Evolutionary conservation across 1,140 invertebrate species (phyloP).

Genomic region (Leptestheria dahalacensis): DNA sequence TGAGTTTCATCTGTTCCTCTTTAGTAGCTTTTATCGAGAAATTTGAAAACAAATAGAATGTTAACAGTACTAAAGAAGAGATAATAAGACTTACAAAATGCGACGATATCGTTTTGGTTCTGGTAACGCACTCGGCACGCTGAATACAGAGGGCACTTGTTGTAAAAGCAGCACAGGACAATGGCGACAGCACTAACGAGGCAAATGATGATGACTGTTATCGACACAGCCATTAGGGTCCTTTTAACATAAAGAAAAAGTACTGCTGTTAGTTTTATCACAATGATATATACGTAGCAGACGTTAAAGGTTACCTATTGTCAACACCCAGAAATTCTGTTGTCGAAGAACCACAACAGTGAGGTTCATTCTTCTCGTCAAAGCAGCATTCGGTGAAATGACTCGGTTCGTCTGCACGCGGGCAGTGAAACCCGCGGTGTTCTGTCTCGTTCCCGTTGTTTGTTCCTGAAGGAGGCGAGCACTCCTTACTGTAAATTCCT

Average conservation of each 20-base stretch:
- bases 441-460: neutral
- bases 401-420: neutral
- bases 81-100: slow-evolving; percentile 21
- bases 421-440: neutral
- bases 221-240: slow-evolving; percentile 20
- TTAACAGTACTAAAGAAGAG: neutral
- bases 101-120: slow-evolving; percentile 20
- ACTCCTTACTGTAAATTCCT: neutral
- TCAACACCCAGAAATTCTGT: neutral
- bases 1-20: slow-evolving; percentile 12
- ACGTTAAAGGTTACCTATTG: neutral
- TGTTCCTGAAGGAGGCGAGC: neutral
- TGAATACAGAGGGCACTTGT: slow-evolving; percentile 23
- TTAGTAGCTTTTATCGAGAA: too few relatives aligned
- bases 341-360: neutral
- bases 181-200: slow-evolving; percentile 20
- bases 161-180: slow-evolving; percentile 25
- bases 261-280: too few relatives aligned
- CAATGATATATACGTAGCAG: neutral
- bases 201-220: slow-evolving; percentile 21
- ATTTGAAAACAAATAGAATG: neutral
- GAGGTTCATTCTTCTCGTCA: neutral
- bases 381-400: slow-evolving; percentile 1
- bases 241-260: slow-evolving; percentile 15
- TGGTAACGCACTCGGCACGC: slow-evolving; percentile 22